These are phyloP conservation scores for Labeo rohita DNA, from an alignment of 2,113 vertebrate genomes.

Conservation along the genomic window DNA sequence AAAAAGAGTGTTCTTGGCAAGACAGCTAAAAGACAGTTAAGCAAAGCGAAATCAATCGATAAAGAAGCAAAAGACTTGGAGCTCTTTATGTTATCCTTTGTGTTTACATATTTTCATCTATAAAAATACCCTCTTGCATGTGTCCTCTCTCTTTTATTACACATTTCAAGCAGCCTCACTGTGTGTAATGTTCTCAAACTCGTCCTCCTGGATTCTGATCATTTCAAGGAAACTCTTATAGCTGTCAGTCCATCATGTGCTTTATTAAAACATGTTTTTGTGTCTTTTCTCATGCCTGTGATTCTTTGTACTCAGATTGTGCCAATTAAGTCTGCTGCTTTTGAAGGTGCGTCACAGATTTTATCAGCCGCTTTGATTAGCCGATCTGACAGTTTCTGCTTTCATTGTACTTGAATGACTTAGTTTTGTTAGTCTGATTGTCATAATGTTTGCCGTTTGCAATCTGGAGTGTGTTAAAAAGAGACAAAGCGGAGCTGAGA, in stretches of 20 bases:
- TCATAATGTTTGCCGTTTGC: background rate
- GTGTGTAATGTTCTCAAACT: background rate
- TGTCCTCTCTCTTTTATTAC: slow-evolving; percentile 4
- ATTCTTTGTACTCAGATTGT: background rate
- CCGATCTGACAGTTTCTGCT: background rate
- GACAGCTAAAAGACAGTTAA: slow-evolving; percentile 1
- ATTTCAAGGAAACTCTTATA: slow-evolving; percentile 15
- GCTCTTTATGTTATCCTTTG: background rate
- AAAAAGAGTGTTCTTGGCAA: background rate
- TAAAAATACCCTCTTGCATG: background rate
- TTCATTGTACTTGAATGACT: slow-evolving; percentile 11
- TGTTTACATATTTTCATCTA: background rate
- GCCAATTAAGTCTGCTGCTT: background rate
- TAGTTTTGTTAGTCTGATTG: slow-evolving; percentile 4
- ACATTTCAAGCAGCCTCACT: background rate
- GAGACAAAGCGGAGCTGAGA: background rate
- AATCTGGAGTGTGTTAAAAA: slow-evolving; percentile 19
- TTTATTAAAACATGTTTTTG: background rate
- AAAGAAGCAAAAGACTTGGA: background rate
- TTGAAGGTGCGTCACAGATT: slow-evolving; percentile 12
- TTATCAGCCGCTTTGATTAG: background rate
- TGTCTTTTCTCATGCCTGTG: background rate
- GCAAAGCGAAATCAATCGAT: background rate
- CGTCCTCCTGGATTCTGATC: background rate
- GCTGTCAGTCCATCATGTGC: background rate